Percentiles rank a stretch among this genome's conserved stretches.
These are phyloP conservation scores for Rousettus madagascariensis DNA, from an alignment of 2,797 vertebrate genomes.

Conservation along the genomic window DNA sequence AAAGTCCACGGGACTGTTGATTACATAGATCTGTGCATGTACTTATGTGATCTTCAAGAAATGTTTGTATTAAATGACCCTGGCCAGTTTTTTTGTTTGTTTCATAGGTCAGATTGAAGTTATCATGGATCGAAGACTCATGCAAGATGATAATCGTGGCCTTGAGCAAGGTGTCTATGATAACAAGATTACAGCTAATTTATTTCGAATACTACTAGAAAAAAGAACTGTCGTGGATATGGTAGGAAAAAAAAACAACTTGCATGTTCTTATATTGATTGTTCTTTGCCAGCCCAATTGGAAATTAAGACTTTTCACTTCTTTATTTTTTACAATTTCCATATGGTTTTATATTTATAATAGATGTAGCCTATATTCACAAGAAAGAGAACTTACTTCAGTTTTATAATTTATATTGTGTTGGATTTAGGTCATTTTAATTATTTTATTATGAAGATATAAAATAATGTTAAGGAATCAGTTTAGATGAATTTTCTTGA, in stretches of 20 bases:
- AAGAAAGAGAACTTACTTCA: not conserved
- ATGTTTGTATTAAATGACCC: not conserved
- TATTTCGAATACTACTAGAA: conserved; percentile 92
- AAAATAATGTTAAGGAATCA: not conserved
- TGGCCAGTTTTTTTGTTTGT: conserved; percentile 27
- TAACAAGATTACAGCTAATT: conserved; percentile 93
- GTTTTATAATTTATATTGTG: not conserved
- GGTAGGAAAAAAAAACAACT: conserved; percentile 80
- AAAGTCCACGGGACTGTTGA: not conserved
- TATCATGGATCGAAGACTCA: conserved; percentile 94
- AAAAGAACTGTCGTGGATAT: conserved; percentile 82
- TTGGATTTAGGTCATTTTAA: not conserved
- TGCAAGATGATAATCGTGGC: conserved; percentile 96
- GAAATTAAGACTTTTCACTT: conserved; percentile 20
- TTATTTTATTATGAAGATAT: not conserved
- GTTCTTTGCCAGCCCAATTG: conserved; percentile 37
- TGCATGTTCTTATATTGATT: not conserved
- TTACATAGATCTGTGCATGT: not conserved
- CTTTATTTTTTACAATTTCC: not conserved
- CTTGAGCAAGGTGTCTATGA: conserved; percentile 95
- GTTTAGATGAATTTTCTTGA: not conserved
- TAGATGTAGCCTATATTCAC: not conserved
- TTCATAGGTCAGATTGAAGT: conserved; percentile 92
- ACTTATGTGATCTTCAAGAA: not conserved
- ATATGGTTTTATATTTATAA: not conserved